A percentile compares a stretch with the other conserved stretches of the same genome.
phyloP scores from a whole-genome alignment of 2,113 vertebrate genomes.

The Malurus alboscapulatus region DNA sequence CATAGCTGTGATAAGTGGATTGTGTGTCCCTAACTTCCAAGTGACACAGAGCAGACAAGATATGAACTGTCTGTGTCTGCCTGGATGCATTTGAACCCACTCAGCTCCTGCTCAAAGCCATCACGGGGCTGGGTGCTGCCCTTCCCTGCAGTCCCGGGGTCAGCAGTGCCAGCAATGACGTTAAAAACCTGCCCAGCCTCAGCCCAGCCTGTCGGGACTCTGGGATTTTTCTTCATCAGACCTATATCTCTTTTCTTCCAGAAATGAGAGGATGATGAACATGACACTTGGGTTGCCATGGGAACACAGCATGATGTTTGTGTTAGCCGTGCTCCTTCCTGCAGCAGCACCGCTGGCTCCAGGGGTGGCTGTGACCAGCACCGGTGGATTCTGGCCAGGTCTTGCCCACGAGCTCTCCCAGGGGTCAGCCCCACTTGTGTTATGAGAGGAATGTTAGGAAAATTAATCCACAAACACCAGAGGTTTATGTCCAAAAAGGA shows the following conservation, averaged over 20 bases:
- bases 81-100: not conserved
- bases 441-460: not conserved
- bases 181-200: not conserved
- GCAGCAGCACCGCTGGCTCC: not conserved
- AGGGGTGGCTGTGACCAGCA: not conserved
- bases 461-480: no score
- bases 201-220: not conserved
- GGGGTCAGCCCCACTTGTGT: not conserved
- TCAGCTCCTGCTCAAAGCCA: not conserved
- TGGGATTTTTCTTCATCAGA: not conserved
- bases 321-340: not conserved
- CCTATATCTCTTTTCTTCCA: not conserved
- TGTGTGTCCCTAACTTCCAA: not conserved
- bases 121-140: not conserved
- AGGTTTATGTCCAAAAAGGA: no score
- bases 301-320: slow-evolving; percentile 34
- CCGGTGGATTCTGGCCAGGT: not conserved
- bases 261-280: not conserved
- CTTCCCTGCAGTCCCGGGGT: not conserved
- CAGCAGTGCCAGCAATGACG: accelerated
- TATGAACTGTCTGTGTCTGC: not conserved
- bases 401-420: not conserved
- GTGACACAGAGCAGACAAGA: not conserved
- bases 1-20: not conserved
- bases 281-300: slow-evolving; percentile 42